Base-by-base conservation (phyloP, 1,140 invertebrate species). In the Nixonia krombeini region DNA sequence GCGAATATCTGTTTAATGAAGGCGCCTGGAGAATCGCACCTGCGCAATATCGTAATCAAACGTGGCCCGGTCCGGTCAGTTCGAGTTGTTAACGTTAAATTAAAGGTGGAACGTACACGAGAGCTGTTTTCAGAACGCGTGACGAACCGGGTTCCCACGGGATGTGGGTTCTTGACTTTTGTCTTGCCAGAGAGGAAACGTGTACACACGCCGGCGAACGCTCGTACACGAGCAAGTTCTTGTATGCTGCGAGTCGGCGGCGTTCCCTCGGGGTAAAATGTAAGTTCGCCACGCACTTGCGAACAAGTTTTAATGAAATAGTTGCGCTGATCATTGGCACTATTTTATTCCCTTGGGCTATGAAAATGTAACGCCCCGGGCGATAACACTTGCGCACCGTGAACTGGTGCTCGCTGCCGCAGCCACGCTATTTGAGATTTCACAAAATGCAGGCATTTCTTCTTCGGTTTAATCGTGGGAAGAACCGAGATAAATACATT, bases 141-240 rank as follows among this genome's bases (percentile, higher is more conserved):
- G 71, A 73, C 67, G 55, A 28, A 58, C 49, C 17, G 15, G 47
- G 63, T 73, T 73, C 71, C 71, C 67, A 70, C 71, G 71, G 49
- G 63, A 73, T 52, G 45, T 70, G 61, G 55, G 62, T 70, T 70
- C 68, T 64, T 61, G 67, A 70, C 61, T 70, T 70, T 70, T 70
- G 67, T 65, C 56, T 65, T 25, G 56, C 50, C 28, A 42, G 25
- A 56, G 51, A 61, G 61, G 61, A 61, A 70, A 57, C 61, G 52
- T 51, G 57, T 51, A 61, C 40, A 40, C 45, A 13, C 46, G 50
- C 31, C 49, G 49, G 51, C 37, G 56, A 59, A 51, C 55, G 62
- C 29, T 62, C 21, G 65, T 51, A 62, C 50, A 63, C 58, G 58
- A 58, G 44, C 53, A 29, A 66, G 57, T 59, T 66, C 53, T 66